Base-by-base conservation (phyloP, 2,113 vertebrate genomes). In the Willisornis vidua region DNA sequence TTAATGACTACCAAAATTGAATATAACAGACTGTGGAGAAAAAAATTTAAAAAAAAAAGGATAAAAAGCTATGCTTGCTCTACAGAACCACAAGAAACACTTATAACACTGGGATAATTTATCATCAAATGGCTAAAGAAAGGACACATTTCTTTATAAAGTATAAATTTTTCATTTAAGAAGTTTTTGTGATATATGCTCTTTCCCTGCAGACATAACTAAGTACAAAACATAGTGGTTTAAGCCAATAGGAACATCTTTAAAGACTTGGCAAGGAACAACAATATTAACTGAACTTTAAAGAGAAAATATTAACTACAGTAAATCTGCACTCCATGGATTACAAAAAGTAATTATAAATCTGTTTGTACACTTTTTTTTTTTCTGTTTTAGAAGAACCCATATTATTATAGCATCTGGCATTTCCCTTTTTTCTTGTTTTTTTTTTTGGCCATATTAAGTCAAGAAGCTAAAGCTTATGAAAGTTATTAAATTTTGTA, bases 271-370 rank as follows among this genome's bases (percentile, higher is more conserved):
- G 43, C 31, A 88, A 86, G 26, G 55, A 92, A 80, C 52, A 94
- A 92, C 48, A 94, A 77, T 75, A 85, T 51, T 86, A 96, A 72
- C 87, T 94, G 92, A 96, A 96, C 83, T 96, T 94, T 93, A 95
- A 78, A 96, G 76, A 88, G 88, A 95, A 96, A 96, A 95, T 93
- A 92, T 77, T 89, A 95, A 62, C 58, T 75, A 83, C 19, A 67
- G 65, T 57, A 93, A 95, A 93, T 86, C 79, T 92, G 55, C 19
- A 65, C 57, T 77, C 55, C 17, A 16, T n/a, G 88, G 79, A 94
- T 90, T 94, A 95, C 58, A 74, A 89, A 91, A 93, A 92, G 35
- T 77, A 65, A 87, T 94, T 90, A 94, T 61, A 92, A 95, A 95
- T 92, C 94, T 90, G 52, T 93, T 93, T 94, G 87, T 89, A 78